A percentile compares a stretch with the other conserved stretches of the same genome.
Evolutionary conservation across 1,140 invertebrate species (phyloP).

Genomic region (Brachionus calyciflorus): DNA sequence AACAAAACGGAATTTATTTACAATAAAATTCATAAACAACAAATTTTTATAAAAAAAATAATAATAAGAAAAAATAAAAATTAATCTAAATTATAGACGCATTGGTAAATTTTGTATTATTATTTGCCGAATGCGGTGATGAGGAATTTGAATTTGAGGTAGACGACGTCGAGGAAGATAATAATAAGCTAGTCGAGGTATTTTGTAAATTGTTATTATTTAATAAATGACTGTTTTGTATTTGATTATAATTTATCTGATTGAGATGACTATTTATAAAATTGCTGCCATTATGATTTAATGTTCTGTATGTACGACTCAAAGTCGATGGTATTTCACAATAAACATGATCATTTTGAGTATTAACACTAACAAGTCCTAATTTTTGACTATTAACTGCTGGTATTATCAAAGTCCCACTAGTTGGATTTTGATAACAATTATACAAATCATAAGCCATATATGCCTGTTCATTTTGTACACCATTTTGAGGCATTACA

Average conservation of each 20-base stretch:
- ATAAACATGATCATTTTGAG: constrained; percentile 34
- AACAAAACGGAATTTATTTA: constrained; percentile 18
- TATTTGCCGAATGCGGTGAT: constrained; percentile 24
- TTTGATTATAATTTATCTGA: neutral
- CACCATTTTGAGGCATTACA: neutral
- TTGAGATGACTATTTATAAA: neutral
- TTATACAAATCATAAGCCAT: constrained; percentile 19
- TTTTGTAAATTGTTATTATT: constrained; percentile 20
- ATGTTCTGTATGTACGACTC: neutral
- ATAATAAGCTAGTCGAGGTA: constrained; percentile 10
- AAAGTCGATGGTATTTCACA: constrained; percentile 33
- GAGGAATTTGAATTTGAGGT: constrained; percentile 9
- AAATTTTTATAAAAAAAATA: too few relatives aligned
- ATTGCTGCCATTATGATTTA: neutral
- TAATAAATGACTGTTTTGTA: constrained; percentile 34
- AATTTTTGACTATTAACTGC: neutral
- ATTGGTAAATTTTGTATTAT: constrained; percentile 29
- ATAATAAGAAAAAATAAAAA: neutral
- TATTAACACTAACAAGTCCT: neutral
- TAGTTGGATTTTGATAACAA: constrained; percentile 15
- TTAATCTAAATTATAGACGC: constrained; percentile 19
- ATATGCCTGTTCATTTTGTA: constrained; percentile 8
- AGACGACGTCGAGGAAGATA: constrained; percentile 17
- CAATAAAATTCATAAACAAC: too few relatives aligned
- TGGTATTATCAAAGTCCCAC: neutral